These are phyloP conservation scores for Lasioglossum lativentre DNA, from an alignment of 2,888 invertebrate genomes.

Conservation along the genomic window DNA sequence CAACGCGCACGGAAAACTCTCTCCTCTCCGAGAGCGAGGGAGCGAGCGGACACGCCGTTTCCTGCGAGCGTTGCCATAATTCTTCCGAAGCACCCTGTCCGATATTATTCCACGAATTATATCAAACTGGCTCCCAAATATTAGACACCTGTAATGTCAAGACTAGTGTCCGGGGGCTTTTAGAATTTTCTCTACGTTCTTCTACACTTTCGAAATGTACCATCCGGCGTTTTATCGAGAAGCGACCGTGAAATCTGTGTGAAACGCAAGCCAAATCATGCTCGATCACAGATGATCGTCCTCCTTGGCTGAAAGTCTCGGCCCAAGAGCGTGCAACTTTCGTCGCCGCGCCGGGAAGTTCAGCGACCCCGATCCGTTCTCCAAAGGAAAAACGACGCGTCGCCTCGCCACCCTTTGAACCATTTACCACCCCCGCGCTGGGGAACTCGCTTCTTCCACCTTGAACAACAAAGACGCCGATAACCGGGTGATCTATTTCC, in stretches of 20 bases:
- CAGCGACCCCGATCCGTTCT: not conserved
- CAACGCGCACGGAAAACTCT: not conserved
- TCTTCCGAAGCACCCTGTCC: not conserved
- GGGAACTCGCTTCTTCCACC: not conserved
- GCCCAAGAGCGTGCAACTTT: not conserved
- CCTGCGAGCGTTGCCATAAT: not conserved
- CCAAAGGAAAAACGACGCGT: not conserved
- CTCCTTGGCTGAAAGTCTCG: not conserved
- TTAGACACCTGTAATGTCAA: not conserved
- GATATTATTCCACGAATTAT: not conserved
- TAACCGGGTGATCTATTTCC: conserved; percentile 14
- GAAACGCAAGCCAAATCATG: not conserved
- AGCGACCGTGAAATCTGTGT: not conserved
- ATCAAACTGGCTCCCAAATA: not conserved
- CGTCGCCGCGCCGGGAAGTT: not conserved
- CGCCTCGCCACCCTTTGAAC: not conserved
- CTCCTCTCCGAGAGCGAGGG: not conserved
- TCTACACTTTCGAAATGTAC: not conserved
- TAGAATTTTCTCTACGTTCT: not conserved
- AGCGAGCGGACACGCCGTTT: not conserved
- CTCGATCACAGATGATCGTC: not conserved
- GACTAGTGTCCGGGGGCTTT: not conserved
- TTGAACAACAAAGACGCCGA: not conserved
- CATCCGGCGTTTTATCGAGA: not conserved
- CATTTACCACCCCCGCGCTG: not conserved